Evolutionary conservation across 2,888 invertebrate genomes (phyloP).

Genomic region (Phorcus lineatus): DNA sequence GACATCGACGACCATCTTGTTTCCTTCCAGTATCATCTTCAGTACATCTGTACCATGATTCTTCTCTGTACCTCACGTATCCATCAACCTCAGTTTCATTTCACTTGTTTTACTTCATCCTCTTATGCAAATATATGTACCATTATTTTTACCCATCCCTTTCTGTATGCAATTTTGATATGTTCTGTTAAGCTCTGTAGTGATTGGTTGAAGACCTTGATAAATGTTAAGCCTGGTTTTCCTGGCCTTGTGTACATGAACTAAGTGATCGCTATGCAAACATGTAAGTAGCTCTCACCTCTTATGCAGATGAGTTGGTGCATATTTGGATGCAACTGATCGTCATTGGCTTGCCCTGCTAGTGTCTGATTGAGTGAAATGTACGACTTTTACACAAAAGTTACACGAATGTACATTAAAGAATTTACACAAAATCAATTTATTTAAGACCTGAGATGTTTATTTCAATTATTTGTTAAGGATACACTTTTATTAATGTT

Average conservation of each 20-base stretch:
- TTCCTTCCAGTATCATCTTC: neutral
- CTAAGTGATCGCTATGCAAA: slow-evolving; percentile 19
- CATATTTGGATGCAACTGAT: slow-evolving; percentile 19
- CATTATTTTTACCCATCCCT: slow-evolving; percentile 11
- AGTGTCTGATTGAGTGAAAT: neutral
- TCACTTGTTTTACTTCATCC: too few relatives aligned
- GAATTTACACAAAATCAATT: too few relatives aligned
- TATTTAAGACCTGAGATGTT: too few relatives aligned
- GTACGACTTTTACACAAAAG: neutral
- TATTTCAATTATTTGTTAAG: too few relatives aligned
- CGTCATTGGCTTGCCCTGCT: neutral
- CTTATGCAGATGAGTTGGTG: slow-evolving; percentile 22
- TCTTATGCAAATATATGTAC: neutral
- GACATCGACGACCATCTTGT: too few relatives aligned
- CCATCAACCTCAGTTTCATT: too few relatives aligned
- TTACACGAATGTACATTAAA: too few relatives aligned
- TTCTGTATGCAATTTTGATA: slow-evolving; percentile 22
- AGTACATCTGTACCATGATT: neutral
- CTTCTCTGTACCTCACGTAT: too few relatives aligned
- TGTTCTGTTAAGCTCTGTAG: neutral
- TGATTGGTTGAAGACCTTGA: neutral
- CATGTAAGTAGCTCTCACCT: neutral
- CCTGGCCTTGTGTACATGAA: neutral
- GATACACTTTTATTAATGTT: too few relatives aligned
- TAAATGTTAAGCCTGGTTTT: neutral